Evolutionary conservation across 1,140 invertebrate species (phyloP), one percentile per base, ranked within the genome.

Genomic region (Hyles vespertilio): DNA sequence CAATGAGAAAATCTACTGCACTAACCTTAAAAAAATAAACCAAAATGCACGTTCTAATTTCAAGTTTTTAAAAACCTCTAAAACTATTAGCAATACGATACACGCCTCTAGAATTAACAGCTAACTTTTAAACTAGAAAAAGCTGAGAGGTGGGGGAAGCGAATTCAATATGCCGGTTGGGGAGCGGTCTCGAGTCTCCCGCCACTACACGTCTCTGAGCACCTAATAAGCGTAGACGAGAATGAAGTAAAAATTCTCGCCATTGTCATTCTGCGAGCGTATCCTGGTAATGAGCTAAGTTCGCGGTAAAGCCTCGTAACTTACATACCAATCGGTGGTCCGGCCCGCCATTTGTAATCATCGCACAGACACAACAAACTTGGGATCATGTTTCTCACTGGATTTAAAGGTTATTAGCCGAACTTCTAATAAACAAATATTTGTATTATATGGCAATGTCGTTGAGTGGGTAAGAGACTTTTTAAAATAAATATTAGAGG

Each of bases 201-300:
- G 56, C 65, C 63, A 66, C 69, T 75, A 67, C 68, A 74, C 70
- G 72, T 70, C 69, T 67, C 59, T 62, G 68, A 74, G 70, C 70
- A 77, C 65, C 78, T 82, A 79, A 82, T 82, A 81, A 81, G 74
- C 71, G 68, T 75, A 73, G 76, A 79, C 69, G 63, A 58, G 77
- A 72, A 79, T 76, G 76, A 79, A 84, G 81, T 86, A 82, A 88
- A 85, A 85, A 85, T 84, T 82, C 72, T 65, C 70, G 65, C 65
- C 73, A 87, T 87, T 88, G 82, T 88, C 74, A 88, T 88, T 87
- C 85, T 51, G 53, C 9, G 47, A 56, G 68, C 85, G 84, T 80
- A 72, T 61, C 62, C 65, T 77, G 75, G 85, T 88, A 87, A 87
- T 88, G 85, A 88, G 84, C 81, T 87, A 87, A 88, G 82, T 88